Percentiles rank a stretch among this genome's conserved stretches.
Conservation (phyloP, 2,797 vertebrate genomes). For the Sarcophilus harrisii region DNA sequence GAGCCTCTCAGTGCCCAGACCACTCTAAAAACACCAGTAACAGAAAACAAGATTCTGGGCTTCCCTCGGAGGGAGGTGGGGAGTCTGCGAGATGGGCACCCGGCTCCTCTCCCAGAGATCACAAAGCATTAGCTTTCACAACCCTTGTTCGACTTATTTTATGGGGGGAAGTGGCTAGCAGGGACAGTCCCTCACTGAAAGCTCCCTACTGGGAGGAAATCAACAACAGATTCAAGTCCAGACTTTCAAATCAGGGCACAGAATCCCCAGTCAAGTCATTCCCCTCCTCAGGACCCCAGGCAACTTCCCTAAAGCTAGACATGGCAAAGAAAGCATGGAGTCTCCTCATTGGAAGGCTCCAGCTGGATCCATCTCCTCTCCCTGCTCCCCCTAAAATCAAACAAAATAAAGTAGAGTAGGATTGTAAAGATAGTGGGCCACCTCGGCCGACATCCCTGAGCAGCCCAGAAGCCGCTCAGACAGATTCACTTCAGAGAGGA, state of each 20-base stretch:
- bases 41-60: not conserved
- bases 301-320: not conserved
- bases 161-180: too few relatives aligned
- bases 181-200: not conserved
- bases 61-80: not conserved
- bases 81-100: not conserved
- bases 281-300: not conserved
- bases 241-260: not conserved
- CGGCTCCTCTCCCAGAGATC: too few relatives aligned
- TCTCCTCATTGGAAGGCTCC: not conserved
- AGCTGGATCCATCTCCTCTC: not conserved
- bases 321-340: not conserved
- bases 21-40: not conserved
- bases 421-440: not conserved
- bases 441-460: not conserved
- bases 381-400: not conserved
- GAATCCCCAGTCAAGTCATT: not conserved
- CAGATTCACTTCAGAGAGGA: not conserved
- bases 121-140: not conserved
- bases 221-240: not conserved
- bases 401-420: not conserved
- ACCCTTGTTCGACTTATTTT: not conserved
- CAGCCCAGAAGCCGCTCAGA: not conserved
- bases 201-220: not conserved
- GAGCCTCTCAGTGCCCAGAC: not conserved